phyloP scores from a whole-genome alignment of 2,797 vertebrate genomes.

The Tapirus indicus region DNA sequence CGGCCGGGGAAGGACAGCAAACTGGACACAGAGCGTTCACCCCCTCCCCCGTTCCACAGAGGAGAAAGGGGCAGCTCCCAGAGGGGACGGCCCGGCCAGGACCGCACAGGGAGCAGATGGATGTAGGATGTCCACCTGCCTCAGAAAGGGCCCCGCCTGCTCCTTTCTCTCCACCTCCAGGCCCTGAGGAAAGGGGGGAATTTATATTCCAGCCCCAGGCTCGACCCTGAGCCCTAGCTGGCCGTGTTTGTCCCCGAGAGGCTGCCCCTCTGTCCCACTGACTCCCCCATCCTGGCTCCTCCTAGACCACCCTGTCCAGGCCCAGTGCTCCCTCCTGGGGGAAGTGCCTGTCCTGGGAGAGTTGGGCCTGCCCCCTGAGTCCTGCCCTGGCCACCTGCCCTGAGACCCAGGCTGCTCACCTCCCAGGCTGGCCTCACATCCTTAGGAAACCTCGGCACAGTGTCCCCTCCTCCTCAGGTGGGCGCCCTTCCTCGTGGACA shows the following conservation, averaged over 20 bases:
- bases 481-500: not conserved
- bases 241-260: accelerated
- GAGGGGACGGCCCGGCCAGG: not conserved
- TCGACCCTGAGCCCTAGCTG: not conserved
- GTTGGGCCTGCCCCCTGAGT: not conserved
- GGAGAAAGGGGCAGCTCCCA: too few species aligned
- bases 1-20: accelerated
- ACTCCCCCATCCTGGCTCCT: not conserved
- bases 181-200: not conserved
- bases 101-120: not conserved
- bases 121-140: not conserved
- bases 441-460: not conserved
- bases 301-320: not conserved
- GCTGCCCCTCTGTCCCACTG: not conserved
- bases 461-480: accelerated
- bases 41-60: not conserved
- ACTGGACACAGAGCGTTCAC: accelerated
- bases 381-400: not conserved
- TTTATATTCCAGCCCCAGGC: not conserved
- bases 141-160: not conserved
- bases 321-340: accelerated
- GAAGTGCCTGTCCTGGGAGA: not conserved
- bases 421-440: not conserved
- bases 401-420: not conserved
- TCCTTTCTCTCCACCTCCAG: not conserved